These are phyloP conservation scores for Papilio polyxenes DNA, from an alignment of 1,140 invertebrate genomes.

Conservation along the genomic window DNA sequence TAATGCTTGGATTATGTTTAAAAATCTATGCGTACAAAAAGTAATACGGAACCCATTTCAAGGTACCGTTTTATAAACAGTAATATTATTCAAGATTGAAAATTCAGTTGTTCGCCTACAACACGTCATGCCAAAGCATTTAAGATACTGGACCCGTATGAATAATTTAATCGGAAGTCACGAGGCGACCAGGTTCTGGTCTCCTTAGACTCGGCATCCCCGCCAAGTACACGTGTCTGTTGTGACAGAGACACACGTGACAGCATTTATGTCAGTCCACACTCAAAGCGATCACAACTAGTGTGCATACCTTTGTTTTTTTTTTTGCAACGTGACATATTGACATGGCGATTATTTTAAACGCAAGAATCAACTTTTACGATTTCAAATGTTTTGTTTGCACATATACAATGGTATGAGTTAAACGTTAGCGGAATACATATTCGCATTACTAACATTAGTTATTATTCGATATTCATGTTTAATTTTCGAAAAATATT, in stretches of 20 bases:
- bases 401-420: background rate
- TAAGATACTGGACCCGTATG: background rate
- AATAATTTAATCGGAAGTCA: background rate
- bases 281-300: background rate
- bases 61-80: background rate
- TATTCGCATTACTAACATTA: background rate
- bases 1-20: too few relatives aligned
- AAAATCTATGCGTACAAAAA: background rate
- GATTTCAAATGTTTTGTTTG: constrained; percentile 20
- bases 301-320: constrained; percentile 2
- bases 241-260: background rate
- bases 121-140: background rate
- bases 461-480: background rate
- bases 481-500: background rate
- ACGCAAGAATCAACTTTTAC: background rate
- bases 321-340: constrained; percentile 1
- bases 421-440: constrained; percentile 3
- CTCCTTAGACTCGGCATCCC: background rate
- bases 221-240: background rate
- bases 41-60: background rate
- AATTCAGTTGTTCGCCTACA: background rate
- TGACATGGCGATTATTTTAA: constrained; percentile 6
- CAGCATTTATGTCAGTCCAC: background rate
- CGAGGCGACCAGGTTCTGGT: background rate
- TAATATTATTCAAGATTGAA: background rate